A percentile compares a stretch with the other conserved stretches of the same genome.
Conservation (phyloP, 2,888 invertebrate genomes). For the Eupithecia vulgata region DNA sequence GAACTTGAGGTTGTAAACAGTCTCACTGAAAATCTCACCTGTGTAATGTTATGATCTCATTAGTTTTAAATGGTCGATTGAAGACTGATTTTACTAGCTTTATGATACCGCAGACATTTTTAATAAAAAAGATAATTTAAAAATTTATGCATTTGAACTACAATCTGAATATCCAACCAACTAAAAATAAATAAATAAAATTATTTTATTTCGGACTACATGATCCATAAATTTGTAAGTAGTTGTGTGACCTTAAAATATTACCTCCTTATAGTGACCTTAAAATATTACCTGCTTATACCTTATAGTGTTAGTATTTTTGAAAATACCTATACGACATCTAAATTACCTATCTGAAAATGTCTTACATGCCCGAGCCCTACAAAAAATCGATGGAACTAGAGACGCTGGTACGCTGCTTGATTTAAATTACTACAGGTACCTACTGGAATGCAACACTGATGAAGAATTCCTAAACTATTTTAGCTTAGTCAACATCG, state of each 20-base stretch:
- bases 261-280: too few species aligned
- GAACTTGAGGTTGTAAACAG: too few species aligned
- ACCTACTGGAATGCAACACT: neutral
- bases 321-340: neutral
- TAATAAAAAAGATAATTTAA: constrained; percentile 37
- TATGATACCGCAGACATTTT: constrained; percentile 27
- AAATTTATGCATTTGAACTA: constrained; percentile 30
- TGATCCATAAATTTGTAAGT: too few species aligned
- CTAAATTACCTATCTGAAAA: neutral
- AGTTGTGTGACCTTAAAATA: too few species aligned
- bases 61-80: constrained; percentile 28
- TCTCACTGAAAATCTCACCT: constrained; percentile 55
- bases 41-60: constrained; percentile 42
- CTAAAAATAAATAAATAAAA: too few species aligned
- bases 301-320: too few species aligned
- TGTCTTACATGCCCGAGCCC: constrained; percentile 3
- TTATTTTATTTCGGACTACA: too few species aligned
- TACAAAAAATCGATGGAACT: constrained; percentile 1
- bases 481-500: neutral
- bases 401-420: neutral
- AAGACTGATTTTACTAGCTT: constrained; percentile 35
- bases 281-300: too few species aligned
- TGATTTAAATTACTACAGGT: neutral
- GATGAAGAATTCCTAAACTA: constrained; percentile 2
- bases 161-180: neutral